Base-by-base conservation (phyloP, 2,888 invertebrate species). In the Hydraecia micacea region DNA sequence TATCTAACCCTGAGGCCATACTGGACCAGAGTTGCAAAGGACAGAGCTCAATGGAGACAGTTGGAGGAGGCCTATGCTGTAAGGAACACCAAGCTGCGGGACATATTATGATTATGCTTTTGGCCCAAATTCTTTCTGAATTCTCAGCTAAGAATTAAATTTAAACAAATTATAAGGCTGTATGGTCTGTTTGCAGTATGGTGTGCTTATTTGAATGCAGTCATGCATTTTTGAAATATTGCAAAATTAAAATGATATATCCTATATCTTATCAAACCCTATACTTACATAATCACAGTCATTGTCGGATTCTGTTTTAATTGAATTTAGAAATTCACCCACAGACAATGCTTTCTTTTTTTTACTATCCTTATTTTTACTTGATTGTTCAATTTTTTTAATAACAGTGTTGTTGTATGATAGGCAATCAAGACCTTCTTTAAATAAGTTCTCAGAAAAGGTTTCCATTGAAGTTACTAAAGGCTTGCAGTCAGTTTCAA, bases 311-410 rank as follows among this genome's bases (percentile, higher is more conserved):
- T 92, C 92, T 36, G 90, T 87, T 84, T 92, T 92, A 39, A 93
- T 90, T 65, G 91, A 89, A 77, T 93, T 89, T 5, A 94, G 85
- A 83, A 93, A 93, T 70, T 94, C 93, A 60, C 90, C 84, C 5
- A 92, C 91, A 36, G 92, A 90, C 67, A 93, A 73, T 15, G 90
- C 81, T 77, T 87, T 87, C 8, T 75, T 82, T 36, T 85, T 76
- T 60, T 82, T 71, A 68, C n/a, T 70, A 62, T 83, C 69, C 49
- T 60, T 36, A 36, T 65, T 46, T 79, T 84, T 66, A 73, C 9
- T 74, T 18, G 28, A 5, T 2, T 52, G 76, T 77, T 15, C 74
- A 39, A 91, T 55, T 89, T 91, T 94, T 82, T 88, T 93, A 68
- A 93, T 93, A n/a, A 84, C 62, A 18, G 87, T 91, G 39, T 88